Conservation (phyloP, 1,140 invertebrate genomes). For the Daktulosphaira vitifoliae region DNA sequence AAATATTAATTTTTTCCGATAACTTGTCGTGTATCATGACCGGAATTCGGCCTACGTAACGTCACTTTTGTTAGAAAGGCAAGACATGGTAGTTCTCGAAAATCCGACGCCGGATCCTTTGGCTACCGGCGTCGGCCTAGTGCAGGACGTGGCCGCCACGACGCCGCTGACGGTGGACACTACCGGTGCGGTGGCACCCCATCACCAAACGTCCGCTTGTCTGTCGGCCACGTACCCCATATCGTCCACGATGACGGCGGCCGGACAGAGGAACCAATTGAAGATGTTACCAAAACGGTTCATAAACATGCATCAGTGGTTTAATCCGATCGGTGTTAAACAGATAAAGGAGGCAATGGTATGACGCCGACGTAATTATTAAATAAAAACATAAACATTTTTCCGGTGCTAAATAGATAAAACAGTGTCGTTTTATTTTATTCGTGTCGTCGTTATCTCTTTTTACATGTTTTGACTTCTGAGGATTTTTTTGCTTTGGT, state of each 20-base stretch:
- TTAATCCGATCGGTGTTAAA: constrained; percentile 63
- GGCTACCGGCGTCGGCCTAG: constrained; percentile 47
- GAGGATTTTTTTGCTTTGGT: too few species aligned
- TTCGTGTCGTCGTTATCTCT: too few species aligned
- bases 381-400: too few species aligned
- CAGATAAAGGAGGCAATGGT: constrained; percentile 52
- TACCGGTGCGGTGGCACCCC: constrained; percentile 10
- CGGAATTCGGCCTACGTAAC: too few species aligned
- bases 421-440: too few species aligned
- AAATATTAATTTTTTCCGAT: too few species aligned
- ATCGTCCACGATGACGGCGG: constrained; percentile 26
- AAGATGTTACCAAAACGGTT: constrained; percentile 81
- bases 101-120: constrained; percentile 48
- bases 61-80: not conserved
- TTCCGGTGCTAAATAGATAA: too few species aligned
- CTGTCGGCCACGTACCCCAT: constrained; percentile 30
- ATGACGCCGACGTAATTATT: constrained; percentile 40
- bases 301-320: constrained; percentile 78
- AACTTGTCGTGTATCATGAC: too few species aligned
- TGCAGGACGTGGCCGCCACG: constrained; percentile 35
- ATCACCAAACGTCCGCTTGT: constrained; percentile 8
- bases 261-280: constrained; percentile 47
- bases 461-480: too few species aligned
- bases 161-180: constrained; percentile 32
- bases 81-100: constrained; percentile 63